Evolutionary conservation across 2,888 invertebrate species (phyloP).

Genomic region (Sinodicranocentrus sp.): DNA sequence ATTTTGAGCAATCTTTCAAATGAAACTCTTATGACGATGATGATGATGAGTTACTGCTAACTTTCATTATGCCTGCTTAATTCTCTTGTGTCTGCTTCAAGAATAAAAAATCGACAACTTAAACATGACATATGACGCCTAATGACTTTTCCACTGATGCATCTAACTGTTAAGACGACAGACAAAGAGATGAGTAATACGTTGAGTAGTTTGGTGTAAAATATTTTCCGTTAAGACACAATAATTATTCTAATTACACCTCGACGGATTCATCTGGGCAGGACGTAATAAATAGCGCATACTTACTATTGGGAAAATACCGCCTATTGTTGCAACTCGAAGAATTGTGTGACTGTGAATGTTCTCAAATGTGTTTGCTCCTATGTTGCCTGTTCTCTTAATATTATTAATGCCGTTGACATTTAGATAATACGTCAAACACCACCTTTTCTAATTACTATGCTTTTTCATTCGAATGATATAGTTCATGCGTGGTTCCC

Average conservation of each 20-base stretch:
- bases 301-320: not conserved
- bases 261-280: not conserved
- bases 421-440: conserved; percentile 51
- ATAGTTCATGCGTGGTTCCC: conserved; percentile 2
- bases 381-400: not conserved
- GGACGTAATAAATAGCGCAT: not conserved
- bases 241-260: conserved; percentile 1
- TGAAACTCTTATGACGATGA: too few species aligned
- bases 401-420: conserved; percentile 48
- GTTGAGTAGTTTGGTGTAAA: not conserved
- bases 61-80: too few species aligned
- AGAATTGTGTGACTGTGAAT: too few species aligned
- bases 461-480: not conserved
- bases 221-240: not conserved
- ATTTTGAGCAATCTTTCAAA: too few species aligned
- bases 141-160: not conserved
- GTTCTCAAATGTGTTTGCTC: too few species aligned
- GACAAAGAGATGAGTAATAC: conserved; percentile 5
- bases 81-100: too few species aligned
- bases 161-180: not conserved
- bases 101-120: not conserved
- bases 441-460: conserved; percentile 45
- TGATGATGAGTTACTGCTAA: too few species aligned
- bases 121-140: not conserved
- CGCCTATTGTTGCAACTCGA: too few species aligned